These are phyloP conservation scores for Leptinotarsa tumamoca DNA, from an alignment of 2,888 invertebrate genomes.

Conservation along the genomic window DNA sequence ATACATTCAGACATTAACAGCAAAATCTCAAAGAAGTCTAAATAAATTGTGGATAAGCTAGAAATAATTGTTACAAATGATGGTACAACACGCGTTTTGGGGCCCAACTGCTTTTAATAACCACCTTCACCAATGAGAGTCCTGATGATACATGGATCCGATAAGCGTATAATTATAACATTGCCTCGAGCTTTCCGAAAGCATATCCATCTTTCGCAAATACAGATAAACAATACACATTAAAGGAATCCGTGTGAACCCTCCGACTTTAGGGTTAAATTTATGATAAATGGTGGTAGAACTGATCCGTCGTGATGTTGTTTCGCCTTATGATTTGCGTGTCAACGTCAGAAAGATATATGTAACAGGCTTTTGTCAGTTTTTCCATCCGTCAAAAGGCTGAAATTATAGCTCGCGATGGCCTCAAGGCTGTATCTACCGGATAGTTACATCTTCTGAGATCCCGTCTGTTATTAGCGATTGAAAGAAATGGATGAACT, in stretches of 20 bases:
- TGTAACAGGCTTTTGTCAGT: conserved; percentile 41
- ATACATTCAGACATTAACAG: conserved; percentile 26
- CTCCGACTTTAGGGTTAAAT: conserved; percentile 35
- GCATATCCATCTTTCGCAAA: conserved; percentile 47
- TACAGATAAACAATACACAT: conserved; percentile 47
- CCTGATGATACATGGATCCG: conserved; percentile 60
- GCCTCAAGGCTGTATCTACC: conserved; percentile 54
- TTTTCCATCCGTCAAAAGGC: conserved; percentile 43
- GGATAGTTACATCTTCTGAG: conserved; percentile 53
- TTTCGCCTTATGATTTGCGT: conserved; percentile 57
- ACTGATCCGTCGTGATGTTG: conserved; percentile 35
- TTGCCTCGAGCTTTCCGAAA: conserved; percentile 43
- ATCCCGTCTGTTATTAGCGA: conserved; percentile 37
- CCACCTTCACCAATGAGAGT: conserved; percentile 58
- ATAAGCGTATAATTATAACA: conserved; percentile 57
- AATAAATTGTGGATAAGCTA: conserved; percentile 58
- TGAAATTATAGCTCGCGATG: conserved; percentile 56
- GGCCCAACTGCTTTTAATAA: conserved; percentile 61
- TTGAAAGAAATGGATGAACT: conserved; percentile 35
- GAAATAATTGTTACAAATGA: conserved; percentile 67
- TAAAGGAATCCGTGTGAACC: conserved; percentile 45
- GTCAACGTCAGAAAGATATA: conserved; percentile 59
- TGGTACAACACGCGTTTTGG: conserved; percentile 55
- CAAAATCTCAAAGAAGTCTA: conserved; percentile 14
- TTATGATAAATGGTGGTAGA: conserved; percentile 39